Evolutionary conservation across 2,113 vertebrate genomes (phyloP), one percentile per base, ranked within the genome.

Genomic region (Leptocoma aspasia): DNA sequence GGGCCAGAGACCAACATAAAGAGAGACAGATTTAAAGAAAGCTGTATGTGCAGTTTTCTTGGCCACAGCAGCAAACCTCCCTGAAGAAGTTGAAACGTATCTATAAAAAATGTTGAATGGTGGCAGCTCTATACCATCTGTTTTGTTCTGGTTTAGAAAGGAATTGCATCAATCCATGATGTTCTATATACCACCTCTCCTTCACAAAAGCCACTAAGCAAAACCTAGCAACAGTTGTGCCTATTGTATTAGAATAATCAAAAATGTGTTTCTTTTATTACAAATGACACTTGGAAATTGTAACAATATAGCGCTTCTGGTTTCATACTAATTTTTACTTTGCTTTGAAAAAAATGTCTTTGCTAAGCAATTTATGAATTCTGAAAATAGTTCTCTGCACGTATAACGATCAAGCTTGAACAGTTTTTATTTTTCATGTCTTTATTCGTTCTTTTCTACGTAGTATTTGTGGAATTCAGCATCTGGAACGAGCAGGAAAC

Each of bases 381-480:
- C 49, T 94, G 66, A 91, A 95, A 91, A 87, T 64, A 92, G 49
- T 82, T 50, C 20, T 93, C 84, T 93, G 54, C 45, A 13, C 42
- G 27, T 72, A 47, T 53, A 83, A 50, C 69, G 49, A 41, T 80
- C 71, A 41, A 61, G 63, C 70, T 54, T 84, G 86, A 90, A 92
- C 69, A 91, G 57, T 59, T 95, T 59, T 92, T 89, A 96, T 80
- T 86, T 82, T 85, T 91, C 79, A 10, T 92, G 13, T 96, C 56
- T 96, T 86, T 95, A 96, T 95, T 91, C 86, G 75, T 96, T 97
- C 91, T 64, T 78, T 93, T 94, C 82, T 96, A 94, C 82, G 11
- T 96, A 99, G 98, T 97, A 99, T 99, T 95, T 99, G 98, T 97
- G 98, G 98, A 88, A 98, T 99, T 96, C 98, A 99, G 50, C 98